Base-by-base conservation (phyloP, 2,113 vertebrate genomes). In the Chaenocephalus aceratus region DNA sequence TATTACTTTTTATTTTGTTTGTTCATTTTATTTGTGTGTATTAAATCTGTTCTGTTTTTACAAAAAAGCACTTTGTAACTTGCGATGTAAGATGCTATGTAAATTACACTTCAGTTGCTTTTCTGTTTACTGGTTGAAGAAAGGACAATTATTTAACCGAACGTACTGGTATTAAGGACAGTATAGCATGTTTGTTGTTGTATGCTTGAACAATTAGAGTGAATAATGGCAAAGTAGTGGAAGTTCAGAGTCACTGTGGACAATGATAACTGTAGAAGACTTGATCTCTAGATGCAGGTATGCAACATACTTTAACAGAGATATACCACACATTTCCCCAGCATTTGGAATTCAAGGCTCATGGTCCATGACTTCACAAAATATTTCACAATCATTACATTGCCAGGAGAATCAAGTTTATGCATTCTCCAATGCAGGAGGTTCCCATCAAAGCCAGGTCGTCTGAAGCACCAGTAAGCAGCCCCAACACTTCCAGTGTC, bases 281-380 rank as follows among this genome's bases (percentile, higher is more conserved):
- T 70, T 26, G 59, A 70, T 63, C 26, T 63, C 26, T 75, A 12
- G 26, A 44, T 2, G 49, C 79, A 30, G 58, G 59, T 75, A 63
- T 14, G 44, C 73, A 67, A 52, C 6, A 72, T 3, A 46, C 30
- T 52, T 51, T 76, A 3, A 52, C 0, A 2, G 64, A 75, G 1
- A 73, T 72, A 1, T 10, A 59, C 30, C 61, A 54, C 2, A 46
- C 12, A 74, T 34, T 67, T 53, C 2, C 2, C 0, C 60, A 3
- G 34, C 46, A 51, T 80, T 80, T 66, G 46, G 21, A 51, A 73
- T 59, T 66, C 53, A 73, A 58, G 73, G 2, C 60, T 66, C 46
- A 80, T 74, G 71, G 78, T 68, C 61, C 71, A 70, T 23, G 70
- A 80, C 23, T 68, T 80, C 41, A 69, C 46, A 14, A 59, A 79